Conservation (phyloP, 1,140 invertebrate genomes). For the Luehdorfia chinensis region DNA sequence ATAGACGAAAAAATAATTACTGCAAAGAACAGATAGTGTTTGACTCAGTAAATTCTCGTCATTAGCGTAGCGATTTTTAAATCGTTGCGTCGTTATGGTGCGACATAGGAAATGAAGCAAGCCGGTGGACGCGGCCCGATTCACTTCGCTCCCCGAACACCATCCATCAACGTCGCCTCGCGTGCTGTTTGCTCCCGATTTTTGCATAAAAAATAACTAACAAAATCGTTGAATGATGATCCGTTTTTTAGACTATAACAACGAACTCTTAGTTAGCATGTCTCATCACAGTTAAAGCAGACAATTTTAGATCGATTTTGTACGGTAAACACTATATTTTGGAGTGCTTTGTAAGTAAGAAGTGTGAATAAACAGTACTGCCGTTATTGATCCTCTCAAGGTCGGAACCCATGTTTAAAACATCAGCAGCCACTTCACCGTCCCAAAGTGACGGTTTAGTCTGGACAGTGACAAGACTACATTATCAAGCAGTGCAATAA, state of each 20-base stretch:
- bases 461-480: too few species aligned
- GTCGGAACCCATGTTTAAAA: conserved; percentile 35
- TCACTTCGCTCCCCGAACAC: conserved; percentile 23
- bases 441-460: conserved; percentile 47
- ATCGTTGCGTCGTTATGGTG: conserved; percentile 23
- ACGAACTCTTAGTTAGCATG: too few species aligned
- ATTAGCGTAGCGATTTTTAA: too few species aligned
- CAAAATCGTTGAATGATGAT: neutral
- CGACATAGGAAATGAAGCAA: conserved; percentile 36
- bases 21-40: too few species aligned
- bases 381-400: conserved; percentile 12
- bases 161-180: conserved; percentile 54
- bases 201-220: conserved; percentile 61
- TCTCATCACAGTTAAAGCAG: too few species aligned
- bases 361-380: conserved; percentile 18
- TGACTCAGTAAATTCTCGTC: too few species aligned
- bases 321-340: conserved; percentile 20
- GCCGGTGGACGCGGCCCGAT: conserved; percentile 27
- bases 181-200: conserved; percentile 49
- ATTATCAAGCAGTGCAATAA: conserved; percentile 28
- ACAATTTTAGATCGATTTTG: conserved; percentile 21
- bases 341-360: conserved; percentile 15
- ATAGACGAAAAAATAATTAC: too few species aligned
- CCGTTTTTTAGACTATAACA: too few species aligned
- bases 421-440: conserved; percentile 42